A percentile compares a stretch with the other conserved stretches of the same genome.
These are phyloP conservation scores for Vanessa atalanta DNA, from an alignment of 1,140 invertebrate genomes.

Conservation along the genomic window DNA sequence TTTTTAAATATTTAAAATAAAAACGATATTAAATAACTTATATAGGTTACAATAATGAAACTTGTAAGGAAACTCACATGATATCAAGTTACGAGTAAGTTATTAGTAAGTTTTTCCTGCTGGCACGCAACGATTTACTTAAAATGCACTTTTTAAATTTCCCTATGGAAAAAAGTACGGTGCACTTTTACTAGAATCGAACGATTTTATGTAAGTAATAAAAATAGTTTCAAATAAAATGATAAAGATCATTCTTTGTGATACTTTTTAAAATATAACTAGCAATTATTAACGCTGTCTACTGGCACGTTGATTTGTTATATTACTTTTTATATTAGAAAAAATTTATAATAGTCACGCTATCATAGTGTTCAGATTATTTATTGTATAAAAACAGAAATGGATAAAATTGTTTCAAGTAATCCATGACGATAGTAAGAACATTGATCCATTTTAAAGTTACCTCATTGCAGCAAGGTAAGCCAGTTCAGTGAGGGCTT, in stretches of 20 bases:
- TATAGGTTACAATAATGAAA: too few species aligned
- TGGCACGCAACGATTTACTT: too few species aligned
- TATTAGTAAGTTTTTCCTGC: too few species aligned
- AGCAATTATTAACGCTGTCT: not conserved
- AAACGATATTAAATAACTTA: too few species aligned
- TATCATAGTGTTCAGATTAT: not conserved
- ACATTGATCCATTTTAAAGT: slow-evolving; percentile 34
- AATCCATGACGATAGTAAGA: slow-evolving; percentile 29
- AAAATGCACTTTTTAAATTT: too few species aligned
- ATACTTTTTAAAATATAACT: not conserved
- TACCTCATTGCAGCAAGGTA: slow-evolving; percentile 33
- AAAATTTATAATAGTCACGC: not conserved
- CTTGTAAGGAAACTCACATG: too few species aligned
- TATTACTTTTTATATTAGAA: not conserved
- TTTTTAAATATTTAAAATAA: too few species aligned
- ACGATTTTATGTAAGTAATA: too few species aligned
- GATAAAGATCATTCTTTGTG: not conserved
- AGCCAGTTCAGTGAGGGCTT: slow-evolving; percentile 28
- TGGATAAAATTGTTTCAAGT: slow-evolving; percentile 17
- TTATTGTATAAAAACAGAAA: slow-evolving; percentile 11
- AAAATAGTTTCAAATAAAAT: too few species aligned
- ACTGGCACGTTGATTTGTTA: not conserved
- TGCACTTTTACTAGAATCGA: too few species aligned
- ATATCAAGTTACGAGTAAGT: too few species aligned
- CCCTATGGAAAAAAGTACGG: too few species aligned